Evolutionary conservation across 2,888 invertebrate species (phyloP).

Genomic region (Hypomecis punctinalis): DNA sequence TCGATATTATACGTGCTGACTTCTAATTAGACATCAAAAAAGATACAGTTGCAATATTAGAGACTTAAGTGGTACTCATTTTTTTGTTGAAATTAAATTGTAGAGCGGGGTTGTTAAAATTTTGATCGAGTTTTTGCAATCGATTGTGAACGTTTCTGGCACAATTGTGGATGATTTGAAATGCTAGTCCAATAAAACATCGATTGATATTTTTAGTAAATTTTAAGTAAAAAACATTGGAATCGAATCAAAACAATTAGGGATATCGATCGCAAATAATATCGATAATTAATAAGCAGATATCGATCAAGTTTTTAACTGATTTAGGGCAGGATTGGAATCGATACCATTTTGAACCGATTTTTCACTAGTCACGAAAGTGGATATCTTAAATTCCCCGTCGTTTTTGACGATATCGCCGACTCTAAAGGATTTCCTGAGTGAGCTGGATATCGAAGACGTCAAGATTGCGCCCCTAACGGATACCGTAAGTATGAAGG

Average conservation of each 20-base stretch:
- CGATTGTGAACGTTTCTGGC: background rate
- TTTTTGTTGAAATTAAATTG: constrained; percentile 2
- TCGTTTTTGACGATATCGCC: constrained; percentile 67
- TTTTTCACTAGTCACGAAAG: constrained; percentile 50
- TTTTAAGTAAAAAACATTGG: background rate
- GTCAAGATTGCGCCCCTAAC: constrained; percentile 78
- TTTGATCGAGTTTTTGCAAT: background rate
- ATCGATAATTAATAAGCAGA: background rate
- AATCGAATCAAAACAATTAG: background rate
- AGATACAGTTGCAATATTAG: constrained; percentile 3
- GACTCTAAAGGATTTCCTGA: constrained; percentile 62
- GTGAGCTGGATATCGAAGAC: constrained; percentile 68
- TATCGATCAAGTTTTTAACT: background rate
- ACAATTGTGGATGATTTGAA: too few species aligned
- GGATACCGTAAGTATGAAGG: constrained; percentile 65
- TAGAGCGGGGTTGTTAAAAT: background rate
- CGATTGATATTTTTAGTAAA: background rate
- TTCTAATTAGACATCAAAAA: constrained; percentile 18
- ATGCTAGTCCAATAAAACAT: background rate
- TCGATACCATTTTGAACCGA: constrained; percentile 8
- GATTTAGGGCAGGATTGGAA: background rate
- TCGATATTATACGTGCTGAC: constrained; percentile 21
- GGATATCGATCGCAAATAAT: background rate
- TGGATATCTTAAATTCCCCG: constrained; percentile 63
- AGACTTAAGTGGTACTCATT: background rate